A percentile compares a stretch with the other conserved stretches of the same genome.
These are phyloP conservation scores for Leptoteleia sp. DNA, from an alignment of 1,140 invertebrate genomes.

Conservation along the genomic window DNA sequence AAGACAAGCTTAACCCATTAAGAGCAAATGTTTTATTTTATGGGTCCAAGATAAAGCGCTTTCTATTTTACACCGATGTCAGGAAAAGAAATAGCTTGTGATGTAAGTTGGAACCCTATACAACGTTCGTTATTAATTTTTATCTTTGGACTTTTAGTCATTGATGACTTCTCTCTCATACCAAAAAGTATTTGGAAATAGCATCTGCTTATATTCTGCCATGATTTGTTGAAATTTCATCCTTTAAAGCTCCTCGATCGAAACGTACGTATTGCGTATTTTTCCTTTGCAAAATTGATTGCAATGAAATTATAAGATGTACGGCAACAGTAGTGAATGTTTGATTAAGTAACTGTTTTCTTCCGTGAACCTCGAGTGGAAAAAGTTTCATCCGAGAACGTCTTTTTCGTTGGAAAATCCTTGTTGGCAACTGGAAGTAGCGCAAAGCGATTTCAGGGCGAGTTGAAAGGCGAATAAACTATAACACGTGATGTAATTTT, in stretches of 20 bases:
- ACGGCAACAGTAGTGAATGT: no score
- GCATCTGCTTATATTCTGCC: no score
- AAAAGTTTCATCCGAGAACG: no score
- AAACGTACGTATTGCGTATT: no score
- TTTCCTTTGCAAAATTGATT: no score
- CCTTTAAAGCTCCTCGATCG: not conserved
- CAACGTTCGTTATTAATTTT: slow-evolving; percentile 38
- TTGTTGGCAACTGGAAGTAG: slow-evolving; percentile 1
- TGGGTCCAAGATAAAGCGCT: slow-evolving; percentile 40
- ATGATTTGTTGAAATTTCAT: no score
- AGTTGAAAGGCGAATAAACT: slow-evolving; percentile 14
- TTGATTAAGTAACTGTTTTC: no score
- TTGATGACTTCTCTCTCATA: slow-evolving; percentile 11
- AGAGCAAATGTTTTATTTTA: slow-evolving; percentile 41
- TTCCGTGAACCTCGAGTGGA: no score
- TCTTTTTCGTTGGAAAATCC: not conserved
- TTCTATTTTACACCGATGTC: slow-evolving; percentile 37
- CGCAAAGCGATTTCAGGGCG: not conserved
- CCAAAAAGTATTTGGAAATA: no score
- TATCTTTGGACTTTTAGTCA: slow-evolving; percentile 27
- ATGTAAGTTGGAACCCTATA: slow-evolving; percentile 9
- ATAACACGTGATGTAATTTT: slow-evolving; percentile 34
- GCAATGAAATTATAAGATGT: no score
- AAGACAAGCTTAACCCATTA: slow-evolving; percentile 53
- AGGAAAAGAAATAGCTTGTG: slow-evolving; percentile 30